These are phyloP conservation scores for Orientallactaga sibirica DNA, from an alignment of 2,797 vertebrate genomes.

Conservation along the genomic window DNA sequence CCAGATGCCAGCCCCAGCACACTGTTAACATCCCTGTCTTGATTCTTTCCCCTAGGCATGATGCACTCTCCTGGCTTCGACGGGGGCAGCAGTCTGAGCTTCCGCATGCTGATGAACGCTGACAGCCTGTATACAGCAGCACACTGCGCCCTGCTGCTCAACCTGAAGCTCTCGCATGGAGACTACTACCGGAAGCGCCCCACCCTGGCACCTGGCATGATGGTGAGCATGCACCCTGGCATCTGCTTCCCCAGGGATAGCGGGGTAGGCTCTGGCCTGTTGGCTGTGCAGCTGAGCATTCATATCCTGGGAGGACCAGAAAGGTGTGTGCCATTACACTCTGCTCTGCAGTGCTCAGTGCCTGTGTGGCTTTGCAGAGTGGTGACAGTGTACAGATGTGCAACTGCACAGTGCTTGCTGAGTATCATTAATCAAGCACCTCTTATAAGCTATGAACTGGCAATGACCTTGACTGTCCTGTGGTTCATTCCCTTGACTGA, in stretches of 20 bases:
- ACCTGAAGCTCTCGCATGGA: constrained; percentile 94
- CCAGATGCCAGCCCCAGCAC: accelerated
- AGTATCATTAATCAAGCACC: neutral
- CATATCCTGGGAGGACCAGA: neutral
- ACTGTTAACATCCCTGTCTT: neutral
- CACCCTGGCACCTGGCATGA: constrained; percentile 88
- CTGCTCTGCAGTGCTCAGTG: neutral
- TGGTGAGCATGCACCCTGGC: constrained; percentile 88
- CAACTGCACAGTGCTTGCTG: neutral
- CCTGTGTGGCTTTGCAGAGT: accelerated
- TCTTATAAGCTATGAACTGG: neutral
- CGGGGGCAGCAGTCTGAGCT: constrained; percentile 89
- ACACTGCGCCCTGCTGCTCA: constrained; percentile 95
- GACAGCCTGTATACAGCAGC: constrained; percentile 96
- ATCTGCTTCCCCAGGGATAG: accelerated
- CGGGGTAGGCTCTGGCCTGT: accelerated
- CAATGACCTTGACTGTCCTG: no score
- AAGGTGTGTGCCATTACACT: accelerated
- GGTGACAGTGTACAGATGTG: no score
- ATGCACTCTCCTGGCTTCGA: constrained; percentile 95
- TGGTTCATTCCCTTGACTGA: neutral
- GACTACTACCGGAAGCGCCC: constrained; percentile 95
- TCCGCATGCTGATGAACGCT: constrained; percentile 96
- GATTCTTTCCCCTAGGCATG: constrained; percentile 90
- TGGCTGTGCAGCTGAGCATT: accelerated